These are phyloP conservation scores for Cyclina sinensis DNA, from an alignment of 1,140 invertebrate genomes.

Conservation along the genomic window DNA sequence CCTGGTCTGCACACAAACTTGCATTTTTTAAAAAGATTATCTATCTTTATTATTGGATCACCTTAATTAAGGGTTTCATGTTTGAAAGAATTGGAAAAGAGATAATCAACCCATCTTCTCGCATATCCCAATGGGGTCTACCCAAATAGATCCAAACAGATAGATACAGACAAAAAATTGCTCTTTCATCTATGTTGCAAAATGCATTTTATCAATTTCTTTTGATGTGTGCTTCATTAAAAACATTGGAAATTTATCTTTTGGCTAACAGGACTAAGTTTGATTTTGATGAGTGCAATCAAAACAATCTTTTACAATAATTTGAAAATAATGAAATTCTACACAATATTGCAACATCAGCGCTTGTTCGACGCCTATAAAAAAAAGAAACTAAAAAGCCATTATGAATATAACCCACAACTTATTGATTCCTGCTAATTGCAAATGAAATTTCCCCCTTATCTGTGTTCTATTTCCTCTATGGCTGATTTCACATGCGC, in stretches of 20 bases:
- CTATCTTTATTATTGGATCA: conserved; percentile 11
- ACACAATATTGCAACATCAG: too few relatives aligned
- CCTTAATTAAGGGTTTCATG: conserved; percentile 25
- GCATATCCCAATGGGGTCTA: neutral
- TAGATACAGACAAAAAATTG: neutral
- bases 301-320: too few relatives aligned
- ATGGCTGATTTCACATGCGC: neutral
- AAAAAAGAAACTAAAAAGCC: neutral
- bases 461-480: neutral
- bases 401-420: conserved; percentile 12
- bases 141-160: neutral
- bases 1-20: conserved; percentile 14
- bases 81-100: neutral
- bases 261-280: too few relatives aligned
- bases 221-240: neutral
- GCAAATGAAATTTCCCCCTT: conserved; percentile 29
- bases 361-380: neutral
- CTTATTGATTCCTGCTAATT: conserved; percentile 27
- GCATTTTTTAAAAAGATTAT: conserved; percentile 5
- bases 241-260: too few relatives aligned
- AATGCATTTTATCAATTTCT: neutral
- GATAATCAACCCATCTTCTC: neutral
- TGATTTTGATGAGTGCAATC: too few relatives aligned
- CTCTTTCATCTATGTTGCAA: neutral
- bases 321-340: too few relatives aligned